These are phyloP conservation scores for Enteromius afrohamiltoni DNA, from an alignment of 2,797 vertebrate species.

Conservation along the genomic window DNA sequence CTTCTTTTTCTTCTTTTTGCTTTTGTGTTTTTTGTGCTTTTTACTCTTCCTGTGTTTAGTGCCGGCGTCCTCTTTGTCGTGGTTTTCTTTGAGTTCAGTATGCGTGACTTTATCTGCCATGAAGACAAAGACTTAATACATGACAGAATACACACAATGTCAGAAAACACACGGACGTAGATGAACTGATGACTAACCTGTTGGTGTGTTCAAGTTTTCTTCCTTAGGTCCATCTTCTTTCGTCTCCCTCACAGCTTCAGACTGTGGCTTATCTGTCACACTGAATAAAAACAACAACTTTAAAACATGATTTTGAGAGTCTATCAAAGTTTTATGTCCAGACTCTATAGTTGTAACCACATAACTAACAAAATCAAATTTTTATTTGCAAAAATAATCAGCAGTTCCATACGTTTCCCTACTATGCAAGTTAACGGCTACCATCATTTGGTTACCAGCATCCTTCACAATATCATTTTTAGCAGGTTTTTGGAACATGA, in stretches of 20 bases:
- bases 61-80: constrained; percentile 42
- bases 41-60: constrained; percentile 72
- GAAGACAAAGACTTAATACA: background rate
- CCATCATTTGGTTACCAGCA: too few relatives aligned
- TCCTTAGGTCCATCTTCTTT: constrained; percentile 3
- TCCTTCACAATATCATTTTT: too few relatives aligned
- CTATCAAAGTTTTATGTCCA: background rate
- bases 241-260: constrained; percentile 68
- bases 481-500: too few relatives aligned
- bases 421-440: too few relatives aligned
- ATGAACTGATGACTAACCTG: constrained; percentile 49
- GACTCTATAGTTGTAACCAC: too few relatives aligned
- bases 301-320: background rate
- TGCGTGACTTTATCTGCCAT: constrained; percentile 41
- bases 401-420: too few relatives aligned
- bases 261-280: constrained; percentile 74
- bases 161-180: background rate
- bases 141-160: background rate
- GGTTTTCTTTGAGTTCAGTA: constrained; percentile 18
- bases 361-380: too few relatives aligned
- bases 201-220: constrained; percentile 61
- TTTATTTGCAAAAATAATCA: too few relatives aligned
- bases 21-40: constrained; percentile 81
- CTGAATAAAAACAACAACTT: constrained; percentile 64
- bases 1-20: constrained; percentile 75